Conservation (phyloP, 2,888 invertebrate species). For the Synanthedon formicaeformis region DNA sequence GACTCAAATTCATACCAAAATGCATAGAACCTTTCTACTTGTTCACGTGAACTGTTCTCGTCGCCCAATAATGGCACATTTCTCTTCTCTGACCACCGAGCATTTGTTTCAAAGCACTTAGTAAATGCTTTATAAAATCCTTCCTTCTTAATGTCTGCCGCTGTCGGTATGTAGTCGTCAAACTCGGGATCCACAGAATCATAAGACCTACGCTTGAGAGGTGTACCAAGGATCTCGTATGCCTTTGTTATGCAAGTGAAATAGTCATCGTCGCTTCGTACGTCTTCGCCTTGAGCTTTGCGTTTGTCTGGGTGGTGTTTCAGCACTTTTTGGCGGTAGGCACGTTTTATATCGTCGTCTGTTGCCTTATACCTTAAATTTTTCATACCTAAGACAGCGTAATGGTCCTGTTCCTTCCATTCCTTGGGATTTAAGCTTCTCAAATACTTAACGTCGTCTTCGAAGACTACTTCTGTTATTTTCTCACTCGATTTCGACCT, state of each 20-base stretch:
- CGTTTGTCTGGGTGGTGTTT: conserved; percentile 99
- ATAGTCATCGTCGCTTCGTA: conserved; percentile 93
- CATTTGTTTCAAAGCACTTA: conserved; percentile 80
- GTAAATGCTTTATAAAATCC: conserved; percentile 77
- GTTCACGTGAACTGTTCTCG: conserved; percentile 80
- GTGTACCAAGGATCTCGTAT: conserved; percentile 89
- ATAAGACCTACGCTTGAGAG: conserved; percentile 86
- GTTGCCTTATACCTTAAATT: conserved; percentile 86
- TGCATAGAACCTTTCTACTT: conserved; percentile 93
- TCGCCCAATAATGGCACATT: conserved; percentile 88
- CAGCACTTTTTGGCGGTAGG: conserved; percentile 82
- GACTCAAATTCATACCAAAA: conserved; percentile 99
- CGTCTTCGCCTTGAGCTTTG: conserved; percentile 88
- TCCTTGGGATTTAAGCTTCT: conserved; percentile 93
- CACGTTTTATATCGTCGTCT: conserved; percentile 93
- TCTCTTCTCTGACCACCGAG: conserved; percentile 91
- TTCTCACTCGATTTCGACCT: conserved; percentile 54
- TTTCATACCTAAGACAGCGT: conserved; percentile 92
- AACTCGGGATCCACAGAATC: conserved; percentile 97
- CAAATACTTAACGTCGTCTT: conserved; percentile 85
- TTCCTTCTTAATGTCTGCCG: conserved; percentile 80
- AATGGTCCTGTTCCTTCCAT: conserved; percentile 99
- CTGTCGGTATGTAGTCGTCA: conserved; percentile 87
- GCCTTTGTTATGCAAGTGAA: conserved; percentile 99
- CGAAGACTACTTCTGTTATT: conserved; percentile 52